phyloP scores from a whole-genome alignment of 2,113 vertebrate genomes.

The Mungos mungo region DNA sequence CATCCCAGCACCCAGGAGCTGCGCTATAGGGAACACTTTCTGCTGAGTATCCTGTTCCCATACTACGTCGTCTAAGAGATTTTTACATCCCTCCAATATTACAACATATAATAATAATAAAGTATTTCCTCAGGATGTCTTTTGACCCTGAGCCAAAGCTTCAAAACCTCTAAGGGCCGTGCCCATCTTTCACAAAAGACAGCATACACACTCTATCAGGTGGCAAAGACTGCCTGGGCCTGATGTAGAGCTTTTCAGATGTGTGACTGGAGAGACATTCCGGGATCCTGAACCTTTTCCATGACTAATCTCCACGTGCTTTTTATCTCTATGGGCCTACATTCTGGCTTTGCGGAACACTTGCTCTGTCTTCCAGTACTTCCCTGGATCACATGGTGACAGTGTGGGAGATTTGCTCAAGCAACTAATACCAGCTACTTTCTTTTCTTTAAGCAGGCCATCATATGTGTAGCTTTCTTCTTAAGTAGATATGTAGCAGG shows the following conservation, averaged over 20 bases:
- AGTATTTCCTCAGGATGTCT: conserved; percentile 87
- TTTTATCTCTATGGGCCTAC: conserved; percentile 90
- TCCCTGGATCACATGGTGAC: conserved; percentile 91
- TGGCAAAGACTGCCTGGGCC: conserved; percentile 88
- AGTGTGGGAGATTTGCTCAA: conserved; percentile 76
- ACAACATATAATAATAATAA: not conserved
- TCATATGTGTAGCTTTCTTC: not conserved
- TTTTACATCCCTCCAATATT: not conserved
- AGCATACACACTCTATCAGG: conserved; percentile 90
- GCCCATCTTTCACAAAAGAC: conserved; percentile 89
- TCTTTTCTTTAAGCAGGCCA: not conserved
- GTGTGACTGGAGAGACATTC: conserved; percentile 86
- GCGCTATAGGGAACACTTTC: not conserved
- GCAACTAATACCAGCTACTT: not conserved
- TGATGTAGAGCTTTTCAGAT: conserved; percentile 88
- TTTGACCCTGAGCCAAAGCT: conserved; percentile 88
- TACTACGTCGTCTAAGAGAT: not conserved
- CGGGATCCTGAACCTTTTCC: conserved; percentile 84
- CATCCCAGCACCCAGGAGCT: not conserved
- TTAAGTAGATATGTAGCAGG: not conserved
- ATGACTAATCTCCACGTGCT: conserved; percentile 87
- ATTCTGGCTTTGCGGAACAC: conserved; percentile 88
- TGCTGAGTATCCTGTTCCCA: not conserved
- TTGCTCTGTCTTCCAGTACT: conserved; percentile 85
- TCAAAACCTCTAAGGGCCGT: conserved; percentile 88